phyloP scores from a whole-genome alignment of 2,113 vertebrate species.

The Harpagus bidentatus region DNA sequence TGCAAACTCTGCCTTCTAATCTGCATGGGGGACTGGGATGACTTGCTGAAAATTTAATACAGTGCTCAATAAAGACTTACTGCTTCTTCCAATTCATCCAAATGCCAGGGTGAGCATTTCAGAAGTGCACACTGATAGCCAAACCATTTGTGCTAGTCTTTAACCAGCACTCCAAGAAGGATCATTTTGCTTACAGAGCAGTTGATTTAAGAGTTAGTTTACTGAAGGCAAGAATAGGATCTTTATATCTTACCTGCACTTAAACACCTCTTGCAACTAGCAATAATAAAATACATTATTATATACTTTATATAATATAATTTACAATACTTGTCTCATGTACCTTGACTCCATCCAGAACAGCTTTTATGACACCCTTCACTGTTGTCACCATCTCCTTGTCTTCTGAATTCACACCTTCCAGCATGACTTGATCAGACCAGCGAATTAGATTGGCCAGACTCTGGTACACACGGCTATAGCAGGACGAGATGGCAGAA shows the following conservation, averaged over 20 bases:
- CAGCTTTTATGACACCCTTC: constrained; percentile 93
- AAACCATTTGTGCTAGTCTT: neutral
- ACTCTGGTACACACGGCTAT: constrained; percentile 94
- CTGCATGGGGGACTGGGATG: neutral
- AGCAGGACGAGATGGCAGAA: constrained; percentile 93
- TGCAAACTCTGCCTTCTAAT: neutral
- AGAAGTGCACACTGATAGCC: neutral
- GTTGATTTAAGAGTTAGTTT: neutral
- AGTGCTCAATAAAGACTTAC: neutral
- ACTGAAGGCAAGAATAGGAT: neutral
- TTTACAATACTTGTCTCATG: neutral
- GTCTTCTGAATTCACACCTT: constrained; percentile 92
- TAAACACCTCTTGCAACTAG: neutral
- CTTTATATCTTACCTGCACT: neutral
- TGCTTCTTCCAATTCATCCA: neutral
- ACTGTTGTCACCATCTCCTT: constrained; percentile 91
- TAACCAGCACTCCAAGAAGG: neutral
- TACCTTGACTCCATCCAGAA: constrained; percentile 98
- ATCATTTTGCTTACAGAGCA: neutral
- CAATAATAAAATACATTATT: neutral
- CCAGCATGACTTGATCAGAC: constrained; percentile 98
- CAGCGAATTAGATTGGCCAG: constrained; percentile 96
- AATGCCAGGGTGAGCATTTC: neutral
- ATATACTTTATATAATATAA: neutral
- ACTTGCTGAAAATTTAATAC: neutral